Evolutionary conservation across 2,113 vertebrate species (phyloP).

Genomic region (Rhinoderma darwinii): DNA sequence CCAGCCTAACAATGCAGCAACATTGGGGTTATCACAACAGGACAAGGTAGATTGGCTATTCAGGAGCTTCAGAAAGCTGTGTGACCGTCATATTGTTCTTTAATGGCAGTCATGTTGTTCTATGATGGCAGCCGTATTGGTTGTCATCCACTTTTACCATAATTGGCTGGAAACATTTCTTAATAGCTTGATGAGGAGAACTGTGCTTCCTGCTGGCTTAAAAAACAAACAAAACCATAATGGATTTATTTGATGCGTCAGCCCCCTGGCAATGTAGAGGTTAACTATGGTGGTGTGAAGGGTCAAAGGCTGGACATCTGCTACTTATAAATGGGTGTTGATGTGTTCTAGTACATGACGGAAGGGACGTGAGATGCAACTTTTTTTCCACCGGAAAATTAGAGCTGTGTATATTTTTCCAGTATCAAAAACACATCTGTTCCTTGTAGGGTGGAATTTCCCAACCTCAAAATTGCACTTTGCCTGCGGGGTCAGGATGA

Average conservation of each 20-base stretch:
- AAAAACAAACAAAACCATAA: not conserved
- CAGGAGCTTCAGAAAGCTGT: not conserved
- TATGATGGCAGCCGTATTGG: not conserved
- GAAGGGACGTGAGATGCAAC: not conserved
- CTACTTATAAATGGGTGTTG: not conserved
- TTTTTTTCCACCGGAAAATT: constrained; percentile 31
- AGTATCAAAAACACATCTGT: constrained; percentile 45
- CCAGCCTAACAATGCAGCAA: too few species aligned
- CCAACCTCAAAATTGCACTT: not conserved
- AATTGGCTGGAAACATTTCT: not conserved
- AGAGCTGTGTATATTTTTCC: not conserved
- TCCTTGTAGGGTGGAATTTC: not conserved
- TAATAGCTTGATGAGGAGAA: too few species aligned
- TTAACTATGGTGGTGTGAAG: not conserved
- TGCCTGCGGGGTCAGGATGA: not conserved
- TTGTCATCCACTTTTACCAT: not conserved
- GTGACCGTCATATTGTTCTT: not conserved
- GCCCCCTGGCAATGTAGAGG: not conserved
- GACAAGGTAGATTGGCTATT: not conserved
- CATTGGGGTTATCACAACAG: too few species aligned
- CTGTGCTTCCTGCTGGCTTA: too few species aligned
- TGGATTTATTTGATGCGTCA: not conserved
- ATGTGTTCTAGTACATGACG: too few species aligned
- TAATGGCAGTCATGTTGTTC: not conserved
- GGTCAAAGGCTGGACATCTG: constrained; percentile 2